Evolutionary conservation across 2,113 vertebrate species (phyloP), one percentile per base, ranked within the genome.

Genomic region (Oncorhynchus mykiss): DNA sequence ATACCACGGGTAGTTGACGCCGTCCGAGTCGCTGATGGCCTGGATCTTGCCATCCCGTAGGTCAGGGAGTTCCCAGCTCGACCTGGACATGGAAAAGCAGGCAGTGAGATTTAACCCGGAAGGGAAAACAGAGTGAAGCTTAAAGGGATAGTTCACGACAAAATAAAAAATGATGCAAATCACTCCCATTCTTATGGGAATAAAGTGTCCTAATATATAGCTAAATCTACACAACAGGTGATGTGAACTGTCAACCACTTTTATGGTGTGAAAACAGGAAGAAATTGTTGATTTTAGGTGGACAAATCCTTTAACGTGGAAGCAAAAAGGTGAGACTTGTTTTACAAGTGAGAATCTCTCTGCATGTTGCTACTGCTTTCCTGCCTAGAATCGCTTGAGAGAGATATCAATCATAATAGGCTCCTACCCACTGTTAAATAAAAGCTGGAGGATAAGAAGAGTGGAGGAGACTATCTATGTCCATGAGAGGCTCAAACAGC

Each of bases 1-100:
- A 0, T 99, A 99, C 98, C 98, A 99, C 3, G 98, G 98, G 75
- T 99, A 99, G 91, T 99, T 99, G 67, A 98, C 96, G 0, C 98
- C 97, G 0, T 99, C 98, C 0, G 98, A 99, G 93, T 99, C 98
- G 0, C 97, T 99, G 90, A 99, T 99, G 82, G 96, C 97, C 76
- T 93, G 92, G 74, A 98, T 98, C 86, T 95, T 97, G 31, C 95
- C 91, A 0, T 96, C 96, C 3, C 95, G 94, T 7, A 99, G 92
- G 62, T 97, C 96, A 0, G 98, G 98, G 67, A 99, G 96, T 87
- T 99, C 98, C 98, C 97, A 99, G 75, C 97, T 99, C 3, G 97
- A 99, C 96, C 98, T 99, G 87, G 3, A 72, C 77, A 57, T 71
- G 25, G 70, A 79, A 75, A 70, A 64, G 25, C 74, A 48, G 31